These are phyloP conservation scores for Ctenochaetus hawaiiensis DNA, from an alignment of 2,797 vertebrate species.

Conservation along the genomic window DNA sequence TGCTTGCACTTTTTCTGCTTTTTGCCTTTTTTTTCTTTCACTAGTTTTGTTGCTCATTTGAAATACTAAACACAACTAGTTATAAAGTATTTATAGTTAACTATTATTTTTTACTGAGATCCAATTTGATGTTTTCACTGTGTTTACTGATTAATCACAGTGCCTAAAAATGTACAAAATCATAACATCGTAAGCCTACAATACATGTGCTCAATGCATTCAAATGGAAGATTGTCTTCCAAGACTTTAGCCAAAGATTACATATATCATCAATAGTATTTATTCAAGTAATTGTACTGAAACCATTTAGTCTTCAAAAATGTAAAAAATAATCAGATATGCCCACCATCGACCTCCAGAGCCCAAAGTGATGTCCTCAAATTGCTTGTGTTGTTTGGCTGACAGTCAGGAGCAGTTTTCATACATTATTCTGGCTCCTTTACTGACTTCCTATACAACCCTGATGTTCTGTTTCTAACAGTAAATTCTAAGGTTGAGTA, in stretches of 20 bases:
- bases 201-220: too few relatives aligned
- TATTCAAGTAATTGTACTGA: too few relatives aligned
- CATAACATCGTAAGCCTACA: background rate
- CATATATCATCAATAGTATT: background rate
- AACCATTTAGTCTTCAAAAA: too few relatives aligned
- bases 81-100: background rate
- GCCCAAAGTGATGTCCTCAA: too few relatives aligned
- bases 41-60: background rate
- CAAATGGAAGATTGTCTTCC: background rate
- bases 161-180: background rate
- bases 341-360: too few relatives aligned
- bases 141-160: background rate
- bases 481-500: conserved; percentile 14
- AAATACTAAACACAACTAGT: conserved; percentile 8
- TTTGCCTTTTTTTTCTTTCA: background rate
- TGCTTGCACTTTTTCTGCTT: background rate
- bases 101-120: background rate
- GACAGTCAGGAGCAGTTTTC: too few relatives aligned
- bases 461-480: conserved; percentile 2
- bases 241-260: background rate
- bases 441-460: background rate
- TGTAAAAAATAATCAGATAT: too few relatives aligned
- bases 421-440: background rate
- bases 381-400: too few relatives aligned
- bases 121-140: background rate